Evolutionary conservation across 2,888 invertebrate species (phyloP), one percentile per base, ranked within the genome.

Genomic region (Flabesymbios commensalis): DNA sequence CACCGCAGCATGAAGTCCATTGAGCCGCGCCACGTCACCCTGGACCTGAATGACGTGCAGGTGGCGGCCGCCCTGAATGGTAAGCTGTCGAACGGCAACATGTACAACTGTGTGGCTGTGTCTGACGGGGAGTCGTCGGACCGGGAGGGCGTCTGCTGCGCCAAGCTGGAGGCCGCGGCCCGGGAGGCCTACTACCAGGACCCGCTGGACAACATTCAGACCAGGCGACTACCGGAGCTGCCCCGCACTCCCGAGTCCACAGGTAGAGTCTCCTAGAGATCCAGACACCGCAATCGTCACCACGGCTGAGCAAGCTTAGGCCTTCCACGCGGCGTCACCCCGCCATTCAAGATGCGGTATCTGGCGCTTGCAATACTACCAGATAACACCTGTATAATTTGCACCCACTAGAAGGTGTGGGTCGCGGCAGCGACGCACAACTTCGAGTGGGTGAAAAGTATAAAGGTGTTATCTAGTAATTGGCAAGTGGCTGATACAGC

Each of bases 71-170:
- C 36, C 26, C 58, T n/a, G 17, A 59, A 59, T n/a, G 52, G 60
- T n/a, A 60, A 58, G 43, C 48, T 61, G 41, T 74, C 77, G 64
- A 82, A 83, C 61, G 83, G 83, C 59, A 81, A 79, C 68, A 75
- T 83, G 74, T 83, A 83, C 71, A 82, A 81, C 67, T 78, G 80
- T 67, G 79, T 83, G 29, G 79, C 81, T 19, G 72, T 77, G 5
- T 80, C 81, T 28, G 83, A 83, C 28, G 55, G 43, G 2, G 72
- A 78, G 51, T 57, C n/a, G n/a, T n/a, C 57, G 3, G 71, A 77
- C 48, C 84, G 85, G 29, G 58, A 52, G 4, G 51, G 58, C 14
- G 41, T 39, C 32, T 60, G 60, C 33, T 56, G 55, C 14, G 19
- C 31, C 24, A 53, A 26, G n/a, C 14, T 33, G 19, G 42, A 43